These are phyloP conservation scores for Myotis yumanensis DNA, from an alignment of 2,113 vertebrate genomes.

Conservation along the genomic window DNA sequence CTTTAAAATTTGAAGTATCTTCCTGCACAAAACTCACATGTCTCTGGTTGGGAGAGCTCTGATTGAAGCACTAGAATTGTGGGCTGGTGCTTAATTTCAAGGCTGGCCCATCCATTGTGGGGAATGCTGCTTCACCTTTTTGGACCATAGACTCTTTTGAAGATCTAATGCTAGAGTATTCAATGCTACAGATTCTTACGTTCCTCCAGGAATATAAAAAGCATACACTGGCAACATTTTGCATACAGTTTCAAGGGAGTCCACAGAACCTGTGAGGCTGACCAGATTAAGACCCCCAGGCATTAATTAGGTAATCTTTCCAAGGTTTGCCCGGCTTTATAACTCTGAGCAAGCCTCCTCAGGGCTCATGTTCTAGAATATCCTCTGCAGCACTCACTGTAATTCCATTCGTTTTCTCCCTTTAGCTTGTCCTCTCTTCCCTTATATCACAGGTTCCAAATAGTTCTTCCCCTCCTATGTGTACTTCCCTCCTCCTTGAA, in stretches of 20 bases:
- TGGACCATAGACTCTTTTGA: neutral
- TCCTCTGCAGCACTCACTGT: neutral
- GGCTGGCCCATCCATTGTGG: neutral
- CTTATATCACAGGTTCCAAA: neutral
- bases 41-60: neutral
- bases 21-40: neutral
- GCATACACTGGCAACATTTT: neutral
- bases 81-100: neutral
- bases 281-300: neutral
- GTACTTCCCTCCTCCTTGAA: neutral
- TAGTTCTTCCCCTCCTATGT: neutral
- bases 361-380: neutral
- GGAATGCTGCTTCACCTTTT: neutral
- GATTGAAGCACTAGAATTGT: neutral
- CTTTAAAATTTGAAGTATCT: slow-evolving; percentile 35
- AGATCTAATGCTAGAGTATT: no score
- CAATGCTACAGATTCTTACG: neutral
- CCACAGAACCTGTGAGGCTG: neutral
- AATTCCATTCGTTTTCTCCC: neutral
- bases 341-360: neutral
- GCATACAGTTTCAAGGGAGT: neutral
- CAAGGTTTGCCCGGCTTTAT: neutral
- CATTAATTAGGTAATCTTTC: neutral
- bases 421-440: neutral
- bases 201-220: neutral